These are phyloP conservation scores for Hippocampus mohnikei DNA, from an alignment of 2,113 vertebrate genomes.

Conservation along the genomic window DNA sequence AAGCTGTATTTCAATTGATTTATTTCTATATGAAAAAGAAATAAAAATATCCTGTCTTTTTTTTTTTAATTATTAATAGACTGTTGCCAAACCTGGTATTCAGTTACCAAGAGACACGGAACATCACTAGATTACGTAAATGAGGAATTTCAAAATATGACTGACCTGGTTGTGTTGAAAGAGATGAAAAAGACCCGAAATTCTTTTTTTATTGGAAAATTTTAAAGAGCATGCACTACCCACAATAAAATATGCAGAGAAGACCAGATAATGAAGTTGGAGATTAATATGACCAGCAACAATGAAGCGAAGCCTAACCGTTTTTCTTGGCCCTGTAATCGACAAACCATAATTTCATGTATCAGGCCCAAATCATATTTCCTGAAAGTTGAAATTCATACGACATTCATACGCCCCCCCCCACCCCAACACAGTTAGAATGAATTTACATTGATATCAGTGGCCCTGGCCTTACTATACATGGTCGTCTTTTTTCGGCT, in stretches of 20 bases:
- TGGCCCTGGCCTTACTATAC: too few relatives aligned
- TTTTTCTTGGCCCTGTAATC: slow-evolving; percentile 16
- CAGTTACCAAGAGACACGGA: too few relatives aligned
- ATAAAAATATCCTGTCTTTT: too few relatives aligned
- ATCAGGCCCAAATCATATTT: slow-evolving; percentile 53
- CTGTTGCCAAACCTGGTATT: too few relatives aligned
- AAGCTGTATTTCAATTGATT: too few relatives aligned
- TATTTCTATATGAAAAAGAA: too few relatives aligned
- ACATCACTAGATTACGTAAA: too few relatives aligned
- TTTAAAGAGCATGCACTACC: slow-evolving; percentile 41
- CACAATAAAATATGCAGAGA: slow-evolving; percentile 61
- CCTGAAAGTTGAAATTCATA: slow-evolving; percentile 38
- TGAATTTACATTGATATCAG: too few relatives aligned
- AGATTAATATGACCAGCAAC: slow-evolving; percentile 41
- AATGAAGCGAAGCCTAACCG: slow-evolving; percentile 30
- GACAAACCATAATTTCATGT: slow-evolving; percentile 42
- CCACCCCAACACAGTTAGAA: too few relatives aligned
- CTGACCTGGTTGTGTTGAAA: slow-evolving; percentile 14
- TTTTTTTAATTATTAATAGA: too few relatives aligned
- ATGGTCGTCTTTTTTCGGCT: too few relatives aligned
- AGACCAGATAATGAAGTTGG: slow-evolving; percentile 49
- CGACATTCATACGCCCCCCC: too few relatives aligned
- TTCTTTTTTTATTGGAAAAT: slow-evolving; percentile 57
- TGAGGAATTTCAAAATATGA: not conserved
- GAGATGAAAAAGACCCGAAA: slow-evolving; percentile 18